These are phyloP conservation scores for Delia radicum DNA, from an alignment of 1,140 invertebrate species.

Conservation along the genomic window DNA sequence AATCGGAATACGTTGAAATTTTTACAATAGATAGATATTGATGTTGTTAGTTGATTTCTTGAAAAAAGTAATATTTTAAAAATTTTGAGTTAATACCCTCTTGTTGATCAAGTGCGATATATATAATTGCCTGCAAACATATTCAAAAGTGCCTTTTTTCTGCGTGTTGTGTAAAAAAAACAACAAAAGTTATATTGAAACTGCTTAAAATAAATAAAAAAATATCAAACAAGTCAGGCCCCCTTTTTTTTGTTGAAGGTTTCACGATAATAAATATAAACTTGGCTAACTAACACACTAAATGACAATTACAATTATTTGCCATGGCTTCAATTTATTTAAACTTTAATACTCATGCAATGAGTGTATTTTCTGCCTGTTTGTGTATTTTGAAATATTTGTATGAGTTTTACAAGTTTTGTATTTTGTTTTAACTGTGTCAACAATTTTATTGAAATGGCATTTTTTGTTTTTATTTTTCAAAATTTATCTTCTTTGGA, in stretches of 20 bases:
- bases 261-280: not conserved
- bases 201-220: not conserved
- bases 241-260: not conserved
- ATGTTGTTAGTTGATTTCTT: too few species aligned
- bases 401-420: not conserved
- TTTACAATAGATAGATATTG: too few species aligned
- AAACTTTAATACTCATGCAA: not conserved
- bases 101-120: too few species aligned
- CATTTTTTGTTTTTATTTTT: too few species aligned
- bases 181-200: not conserved
- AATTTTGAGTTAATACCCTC: too few species aligned
- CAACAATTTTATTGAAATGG: not conserved
- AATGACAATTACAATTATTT: not conserved
- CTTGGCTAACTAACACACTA: not conserved
- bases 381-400: not conserved
- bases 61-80: too few species aligned
- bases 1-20: too few species aligned
- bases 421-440: not conserved
- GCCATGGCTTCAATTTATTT: not conserved
- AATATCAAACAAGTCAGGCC: not conserved
- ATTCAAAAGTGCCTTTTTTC: too few species aligned
- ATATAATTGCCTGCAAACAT: too few species aligned
- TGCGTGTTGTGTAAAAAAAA: not conserved
- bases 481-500: too few species aligned
- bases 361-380: not conserved